phyloP scores from a whole-genome alignment of 2,113 vertebrate genomes.

The Dipodomys ordii region DNA sequence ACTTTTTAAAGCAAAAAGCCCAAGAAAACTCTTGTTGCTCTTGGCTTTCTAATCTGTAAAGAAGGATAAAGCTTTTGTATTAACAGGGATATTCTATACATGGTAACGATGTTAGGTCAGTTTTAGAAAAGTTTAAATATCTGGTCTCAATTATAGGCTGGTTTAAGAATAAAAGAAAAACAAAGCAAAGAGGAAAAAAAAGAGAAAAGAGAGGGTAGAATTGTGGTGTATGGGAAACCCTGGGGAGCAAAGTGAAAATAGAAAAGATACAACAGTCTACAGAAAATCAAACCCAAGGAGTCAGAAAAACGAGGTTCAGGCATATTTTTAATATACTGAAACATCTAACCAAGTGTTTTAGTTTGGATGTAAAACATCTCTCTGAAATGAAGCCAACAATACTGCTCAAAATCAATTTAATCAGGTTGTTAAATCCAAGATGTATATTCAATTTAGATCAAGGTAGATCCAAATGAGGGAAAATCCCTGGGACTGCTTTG shows the following conservation, averaged over 20 bases:
- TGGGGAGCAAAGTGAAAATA: slow-evolving; percentile 34
- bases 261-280: not conserved
- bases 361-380: not conserved
- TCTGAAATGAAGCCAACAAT: slow-evolving; percentile 32
- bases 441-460: slow-evolving; percentile 46
- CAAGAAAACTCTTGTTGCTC: not conserved
- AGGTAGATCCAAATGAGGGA: slow-evolving; percentile 20
- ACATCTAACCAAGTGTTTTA: slow-evolving; percentile 26
- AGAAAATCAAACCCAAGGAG: slow-evolving; percentile 36
- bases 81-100: not conserved
- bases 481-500: not conserved
- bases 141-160: slow-evolving; percentile 15
- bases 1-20: too few relatives aligned
- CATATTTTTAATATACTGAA: not conserved
- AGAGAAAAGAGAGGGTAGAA: not conserved
- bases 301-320: not conserved
- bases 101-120: not conserved
- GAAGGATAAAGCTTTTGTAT: not conserved
- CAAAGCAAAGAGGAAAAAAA: slow-evolving; percentile 21
- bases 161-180: slow-evolving; percentile 9
- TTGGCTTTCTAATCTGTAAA: not conserved
- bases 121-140: not conserved
- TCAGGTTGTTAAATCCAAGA: slow-evolving; percentile 37
- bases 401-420: slow-evolving; percentile 36
- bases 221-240: not conserved